A percentile compares a stretch with the other conserved stretches of the same genome.
Evolutionary conservation across 2,888 invertebrate genomes (phyloP).

Genomic region (Tetropium fuscum): DNA sequence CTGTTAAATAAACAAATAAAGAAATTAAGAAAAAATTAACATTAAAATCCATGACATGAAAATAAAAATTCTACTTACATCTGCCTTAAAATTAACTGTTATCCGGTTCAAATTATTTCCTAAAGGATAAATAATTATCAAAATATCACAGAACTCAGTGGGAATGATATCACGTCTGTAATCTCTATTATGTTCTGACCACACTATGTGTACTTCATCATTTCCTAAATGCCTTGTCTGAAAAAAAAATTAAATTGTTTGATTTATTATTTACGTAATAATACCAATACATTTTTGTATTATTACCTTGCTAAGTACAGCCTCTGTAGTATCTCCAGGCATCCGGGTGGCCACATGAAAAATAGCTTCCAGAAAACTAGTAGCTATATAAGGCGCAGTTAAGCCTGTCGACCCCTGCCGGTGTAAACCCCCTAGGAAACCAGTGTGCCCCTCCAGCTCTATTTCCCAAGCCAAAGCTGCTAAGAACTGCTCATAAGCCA

Average conservation of each 20-base stretch:
- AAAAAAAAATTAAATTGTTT: constrained; percentile 50
- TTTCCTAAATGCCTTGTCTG: constrained; percentile 96
- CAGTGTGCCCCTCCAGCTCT: constrained; percentile 93
- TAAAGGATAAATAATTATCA: constrained; percentile 96
- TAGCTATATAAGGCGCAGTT: constrained; percentile 95
- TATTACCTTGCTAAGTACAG: constrained; percentile 84
- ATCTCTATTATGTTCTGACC: constrained; percentile 97
- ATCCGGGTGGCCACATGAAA: constrained; percentile 99
- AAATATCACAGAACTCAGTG: constrained; percentile 99
- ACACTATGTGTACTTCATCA: constrained; percentile 98
- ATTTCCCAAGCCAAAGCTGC: constrained; percentile 83
- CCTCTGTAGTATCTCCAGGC: constrained; percentile 90
- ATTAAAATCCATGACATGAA: not conserved
- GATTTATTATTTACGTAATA: constrained; percentile 4
- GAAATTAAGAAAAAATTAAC: not conserved
- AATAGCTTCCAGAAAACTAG: constrained; percentile 92
- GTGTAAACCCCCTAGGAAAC: constrained; percentile 94
- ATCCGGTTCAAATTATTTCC: constrained; percentile 87
- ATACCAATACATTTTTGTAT: constrained; percentile 4
- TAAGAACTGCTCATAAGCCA: constrained; percentile 88
- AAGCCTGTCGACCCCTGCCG: constrained; percentile 92
- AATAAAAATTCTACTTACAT: constrained; percentile 69
- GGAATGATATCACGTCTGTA: constrained; percentile 97
- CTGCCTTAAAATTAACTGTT: constrained; percentile 88
- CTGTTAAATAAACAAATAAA: too few relatives aligned